Percentiles rank a stretch among this genome's conserved stretches.
These are phyloP conservation scores for Alouatta caraya DNA, from an alignment of 2,797 vertebrate species.

Conservation along the genomic window DNA sequence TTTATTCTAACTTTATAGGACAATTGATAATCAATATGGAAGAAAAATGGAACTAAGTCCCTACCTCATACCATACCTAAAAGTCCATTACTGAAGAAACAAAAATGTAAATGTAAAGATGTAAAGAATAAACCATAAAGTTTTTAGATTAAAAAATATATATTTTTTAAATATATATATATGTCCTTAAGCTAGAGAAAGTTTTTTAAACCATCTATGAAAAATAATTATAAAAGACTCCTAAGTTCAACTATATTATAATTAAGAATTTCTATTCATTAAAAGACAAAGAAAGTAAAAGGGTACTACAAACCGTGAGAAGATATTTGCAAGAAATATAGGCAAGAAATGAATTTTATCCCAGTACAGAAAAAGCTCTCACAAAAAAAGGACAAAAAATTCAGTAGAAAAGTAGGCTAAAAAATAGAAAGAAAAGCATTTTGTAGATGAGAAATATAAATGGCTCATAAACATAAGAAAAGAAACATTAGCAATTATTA, in stretches of 20 bases:
- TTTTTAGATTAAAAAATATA: not conserved
- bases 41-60: not conserved
- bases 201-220: not conserved
- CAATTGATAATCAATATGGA: not conserved
- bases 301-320: not conserved
- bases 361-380: not conserved
- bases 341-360: not conserved
- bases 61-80: not conserved
- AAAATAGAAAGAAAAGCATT: not conserved
- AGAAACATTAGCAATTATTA: conserved; percentile 19
- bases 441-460: not conserved
- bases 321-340: conserved; percentile 5
- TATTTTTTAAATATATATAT: not conserved
- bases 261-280: not conserved
- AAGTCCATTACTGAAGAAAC: not conserved
- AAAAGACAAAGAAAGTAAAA: not conserved
- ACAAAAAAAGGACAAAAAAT: not conserved
- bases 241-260: not conserved
- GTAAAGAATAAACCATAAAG: not conserved
- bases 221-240: not conserved
- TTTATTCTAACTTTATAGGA: conserved; percentile 12
- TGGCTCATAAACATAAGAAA: conserved; percentile 5
- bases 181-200: not conserved
- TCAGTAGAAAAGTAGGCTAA: not conserved
- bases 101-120: not conserved